phyloP scores from a whole-genome alignment of 2,888 invertebrate genomes.

The Chymomyza procnemis region DNA sequence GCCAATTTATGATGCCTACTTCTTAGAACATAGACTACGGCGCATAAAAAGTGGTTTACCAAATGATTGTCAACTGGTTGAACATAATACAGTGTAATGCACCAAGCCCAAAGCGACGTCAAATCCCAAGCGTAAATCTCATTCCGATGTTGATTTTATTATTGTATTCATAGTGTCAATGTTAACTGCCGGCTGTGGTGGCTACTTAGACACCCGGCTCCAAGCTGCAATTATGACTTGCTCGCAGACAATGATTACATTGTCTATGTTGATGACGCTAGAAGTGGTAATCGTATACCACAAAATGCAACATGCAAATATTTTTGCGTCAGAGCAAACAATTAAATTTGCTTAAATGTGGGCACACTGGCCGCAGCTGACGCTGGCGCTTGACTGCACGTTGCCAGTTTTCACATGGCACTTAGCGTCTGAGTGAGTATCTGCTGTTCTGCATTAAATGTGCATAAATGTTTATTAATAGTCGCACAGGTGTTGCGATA shows the following conservation, averaged over 20 bases:
- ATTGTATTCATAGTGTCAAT: conserved; percentile 62
- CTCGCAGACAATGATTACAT: neutral
- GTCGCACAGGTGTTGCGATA: neutral
- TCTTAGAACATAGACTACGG: neutral
- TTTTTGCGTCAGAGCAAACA: conserved; percentile 29
- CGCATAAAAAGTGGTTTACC: neutral
- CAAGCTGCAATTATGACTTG: conserved; percentile 11
- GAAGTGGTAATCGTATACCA: conserved; percentile 37
- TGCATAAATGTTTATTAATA: conserved; percentile 5
- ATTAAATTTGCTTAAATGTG: neutral
- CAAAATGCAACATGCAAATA: conserved; percentile 34
- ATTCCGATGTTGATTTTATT: neutral
- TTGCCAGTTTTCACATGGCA: too few relatives aligned
- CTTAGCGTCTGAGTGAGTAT: too few relatives aligned
- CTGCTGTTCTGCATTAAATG: neutral
- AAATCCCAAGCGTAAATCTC: too few relatives aligned
- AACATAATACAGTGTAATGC: conserved; percentile 11
- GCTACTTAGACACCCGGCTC: conserved; percentile 3
- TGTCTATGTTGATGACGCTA: neutral
- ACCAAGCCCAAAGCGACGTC: too few relatives aligned
- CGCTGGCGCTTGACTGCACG: too few relatives aligned
- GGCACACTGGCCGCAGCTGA: too few relatives aligned
- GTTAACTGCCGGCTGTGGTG: conserved; percentile 45
- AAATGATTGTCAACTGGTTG: neutral
- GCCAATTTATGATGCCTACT: neutral